These are phyloP conservation scores for Sprattus sprattus DNA, from an alignment of 2,113 vertebrate species.

Conservation along the genomic window DNA sequence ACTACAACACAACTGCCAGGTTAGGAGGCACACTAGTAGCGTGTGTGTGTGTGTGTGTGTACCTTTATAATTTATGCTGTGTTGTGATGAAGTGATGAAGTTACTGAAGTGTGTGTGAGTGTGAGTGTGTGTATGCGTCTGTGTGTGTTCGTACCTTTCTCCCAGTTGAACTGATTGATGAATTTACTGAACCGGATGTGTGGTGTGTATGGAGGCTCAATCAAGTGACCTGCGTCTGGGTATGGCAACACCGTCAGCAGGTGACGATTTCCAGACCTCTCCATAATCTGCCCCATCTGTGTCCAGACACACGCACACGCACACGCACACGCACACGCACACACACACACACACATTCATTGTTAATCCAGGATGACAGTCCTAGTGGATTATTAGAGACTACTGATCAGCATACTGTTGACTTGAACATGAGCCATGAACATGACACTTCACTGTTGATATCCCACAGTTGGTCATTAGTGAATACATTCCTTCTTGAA, in stretches of 20 bases:
- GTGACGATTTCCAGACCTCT: slow-evolving; percentile 59
- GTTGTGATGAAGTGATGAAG: accelerated
- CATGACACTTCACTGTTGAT: too few relatives aligned
- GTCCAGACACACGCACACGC: background rate
- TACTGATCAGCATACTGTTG: too few relatives aligned
- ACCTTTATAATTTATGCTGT: slow-evolving; percentile 46
- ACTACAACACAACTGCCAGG: slow-evolving; percentile 51
- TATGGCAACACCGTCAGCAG: slow-evolving; percentile 61
- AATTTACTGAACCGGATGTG: slow-evolving; percentile 61
- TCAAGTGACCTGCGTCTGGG: slow-evolving; percentile 67
- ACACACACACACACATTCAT: background rate
- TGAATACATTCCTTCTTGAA: too few relatives aligned
- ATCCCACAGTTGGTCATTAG: too few relatives aligned
- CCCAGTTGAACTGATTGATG: background rate
- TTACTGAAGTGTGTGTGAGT: background rate
- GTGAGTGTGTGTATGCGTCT: background rate
- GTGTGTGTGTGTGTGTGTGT: background rate
- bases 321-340: background rate
- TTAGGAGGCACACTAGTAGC: background rate
- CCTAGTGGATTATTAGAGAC: too few relatives aligned
- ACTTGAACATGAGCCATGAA: too few relatives aligned
- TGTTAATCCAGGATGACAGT: too few relatives aligned
- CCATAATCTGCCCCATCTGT: slow-evolving; percentile 62
- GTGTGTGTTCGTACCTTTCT: slow-evolving; percentile 49
- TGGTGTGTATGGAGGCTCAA: slow-evolving; percentile 70